Percentiles rank a stretch among this genome's conserved stretches.
Evolutionary conservation across 2,888 invertebrate species (phyloP).

Genomic region (Chloroclystis v-ata): DNA sequence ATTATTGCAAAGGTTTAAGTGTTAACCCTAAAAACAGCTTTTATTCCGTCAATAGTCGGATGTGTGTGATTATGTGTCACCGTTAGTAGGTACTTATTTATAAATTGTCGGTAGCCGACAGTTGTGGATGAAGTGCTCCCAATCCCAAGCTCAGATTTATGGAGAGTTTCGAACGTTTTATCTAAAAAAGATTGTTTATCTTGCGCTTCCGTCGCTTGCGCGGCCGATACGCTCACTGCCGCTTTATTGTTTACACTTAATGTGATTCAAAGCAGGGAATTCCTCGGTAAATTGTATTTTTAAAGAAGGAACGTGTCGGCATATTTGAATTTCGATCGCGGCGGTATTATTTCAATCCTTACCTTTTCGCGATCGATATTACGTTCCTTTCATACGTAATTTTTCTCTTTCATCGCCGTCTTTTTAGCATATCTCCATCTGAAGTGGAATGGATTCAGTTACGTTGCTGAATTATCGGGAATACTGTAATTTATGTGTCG

Average conservation of each 20-base stretch:
- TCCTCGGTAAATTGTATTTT: conserved; percentile 74
- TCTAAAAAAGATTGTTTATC: conserved; percentile 78
- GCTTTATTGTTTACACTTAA: conserved; percentile 77
- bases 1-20: conserved; percentile 67
- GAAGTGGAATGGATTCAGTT: conserved; percentile 19
- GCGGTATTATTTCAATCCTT: conserved; percentile 29
- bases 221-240: conserved; percentile 71
- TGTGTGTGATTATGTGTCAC: conserved; percentile 42
- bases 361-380: conserved; percentile 66
- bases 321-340: conserved; percentile 45
- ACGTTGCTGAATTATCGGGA: conserved; percentile 22
- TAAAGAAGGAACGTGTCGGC: conserved; percentile 58
- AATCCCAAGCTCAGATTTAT: conserved; percentile 62
- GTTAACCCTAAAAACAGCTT: conserved; percentile 46
- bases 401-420: conserved; percentile 42
- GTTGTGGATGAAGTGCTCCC: conserved; percentile 61
- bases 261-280: conserved; percentile 77
- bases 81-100: conserved; percentile 40
- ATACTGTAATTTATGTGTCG: conserved; percentile 26
- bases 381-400: conserved; percentile 63
- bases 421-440: conserved; percentile 26
- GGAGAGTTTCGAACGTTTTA: conserved; percentile 71
- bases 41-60: conserved; percentile 39
- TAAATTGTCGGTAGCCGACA: conserved; percentile 44
- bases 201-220: conserved; percentile 73